Evolutionary conservation across 2,797 vertebrate genomes (phyloP), one percentile per base, ranked within the genome.

Genomic region (Phoxinus dragarum): DNA sequence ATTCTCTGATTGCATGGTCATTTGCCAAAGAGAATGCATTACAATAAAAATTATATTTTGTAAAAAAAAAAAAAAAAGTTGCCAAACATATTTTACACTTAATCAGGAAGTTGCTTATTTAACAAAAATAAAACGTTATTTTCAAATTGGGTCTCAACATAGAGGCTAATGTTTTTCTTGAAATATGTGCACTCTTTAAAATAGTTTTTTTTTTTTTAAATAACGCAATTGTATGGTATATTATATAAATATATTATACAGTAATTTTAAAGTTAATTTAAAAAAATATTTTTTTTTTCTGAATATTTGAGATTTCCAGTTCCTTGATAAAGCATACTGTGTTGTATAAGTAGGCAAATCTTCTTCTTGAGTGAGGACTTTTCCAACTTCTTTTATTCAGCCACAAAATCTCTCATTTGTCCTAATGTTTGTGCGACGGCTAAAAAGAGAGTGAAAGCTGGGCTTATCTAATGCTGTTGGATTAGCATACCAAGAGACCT

Each of bases 401-500:
- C 19, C 21, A 40, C 66, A 80, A 59, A 83, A 38, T 40, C 31
- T 66, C 42, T 86, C 16, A 78, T 78, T 74, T 84, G 81, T 78
- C 59, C 49, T 74, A 36, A 86, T 68, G 76, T 84, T 84, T 82
- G 84, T 82, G 68, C 8, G 16, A 59, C 3, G 31, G 68, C 82
- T 81, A 38, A 47, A 67, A 54, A 79, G 73, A 49, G 79, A 86
- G 67, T 56, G 54, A 80, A 82, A 81, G 74, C 54, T 36, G 0
- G 21, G 64, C 66, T 27, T 81, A 71, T 80, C 16, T 42, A 84
- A 42, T 73, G 78, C n/a, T 86, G 67, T 84, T 68, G 84, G 86
- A 89, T 89, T 89, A 89, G 85, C 87, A 89, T 89, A 85, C 77
- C 78, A 90, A 88, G 80, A 68, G 89, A 84, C 64, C 84, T 77